A percentile compares a stretch with the other conserved stretches of the same genome.
These are phyloP conservation scores for Helicoverpa assulta DNA, from an alignment of 2,888 invertebrate species.

Conservation along the genomic window DNA sequence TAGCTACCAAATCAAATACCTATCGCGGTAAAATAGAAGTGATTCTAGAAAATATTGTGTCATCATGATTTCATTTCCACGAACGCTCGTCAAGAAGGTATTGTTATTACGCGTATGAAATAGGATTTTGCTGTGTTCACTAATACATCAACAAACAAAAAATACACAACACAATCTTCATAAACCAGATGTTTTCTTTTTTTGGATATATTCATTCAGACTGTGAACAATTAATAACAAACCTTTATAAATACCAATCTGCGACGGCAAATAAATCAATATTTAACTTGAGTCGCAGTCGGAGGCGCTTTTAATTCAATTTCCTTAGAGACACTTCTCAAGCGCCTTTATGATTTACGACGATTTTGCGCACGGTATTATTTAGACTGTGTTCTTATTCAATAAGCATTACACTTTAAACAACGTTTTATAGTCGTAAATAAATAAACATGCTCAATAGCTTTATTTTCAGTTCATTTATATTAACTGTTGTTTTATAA, in stretches of 20 bases:
- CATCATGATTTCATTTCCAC: no score
- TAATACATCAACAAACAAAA: background rate
- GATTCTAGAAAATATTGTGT: no score
- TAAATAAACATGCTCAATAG: conserved; percentile 1
- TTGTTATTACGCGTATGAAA: no score
- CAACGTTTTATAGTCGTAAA: conserved; percentile 3
- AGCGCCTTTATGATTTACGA: conserved; percentile 62
- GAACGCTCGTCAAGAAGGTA: no score
- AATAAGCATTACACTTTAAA: conserved; percentile 4
- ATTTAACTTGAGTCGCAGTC: conserved; percentile 40
- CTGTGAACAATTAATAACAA: background rate
- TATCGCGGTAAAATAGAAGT: no score
- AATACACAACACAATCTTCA: background rate
- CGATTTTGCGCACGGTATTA: conserved; percentile 47
- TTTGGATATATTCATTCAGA: background rate
- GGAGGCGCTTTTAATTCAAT: conserved; percentile 78
- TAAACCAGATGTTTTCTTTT: background rate
- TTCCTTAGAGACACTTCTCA: conserved; percentile 76
- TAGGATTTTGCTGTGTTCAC: no score
- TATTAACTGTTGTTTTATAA: no score
- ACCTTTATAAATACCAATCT: conserved; percentile 25
- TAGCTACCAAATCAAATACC: no score
- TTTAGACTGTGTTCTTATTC: conserved; percentile 20
- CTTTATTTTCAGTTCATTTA: background rate
- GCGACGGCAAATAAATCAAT: conserved; percentile 49